Evolutionary conservation across 1,140 invertebrate species (phyloP).

Genomic region (Subanguina moxae): DNA sequence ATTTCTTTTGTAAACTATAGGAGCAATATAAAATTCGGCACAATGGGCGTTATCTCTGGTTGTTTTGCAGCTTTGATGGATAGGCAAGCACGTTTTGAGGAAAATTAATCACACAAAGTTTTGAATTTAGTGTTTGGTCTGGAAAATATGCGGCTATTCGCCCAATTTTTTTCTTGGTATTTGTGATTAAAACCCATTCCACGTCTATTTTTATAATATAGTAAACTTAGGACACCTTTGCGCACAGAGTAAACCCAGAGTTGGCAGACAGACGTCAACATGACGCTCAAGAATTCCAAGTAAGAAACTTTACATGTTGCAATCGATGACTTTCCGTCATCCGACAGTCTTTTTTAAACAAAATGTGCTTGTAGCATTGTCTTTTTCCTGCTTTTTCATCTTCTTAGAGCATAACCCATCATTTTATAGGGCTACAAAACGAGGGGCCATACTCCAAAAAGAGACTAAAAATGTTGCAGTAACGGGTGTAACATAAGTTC

Average conservation of each 20-base stretch:
- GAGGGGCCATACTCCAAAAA: no score
- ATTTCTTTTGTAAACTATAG: neutral
- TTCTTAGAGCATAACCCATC: no score
- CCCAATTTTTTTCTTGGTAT: slow-evolving; percentile 25
- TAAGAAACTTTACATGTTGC: slow-evolving; percentile 2
- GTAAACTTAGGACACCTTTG: slow-evolving; percentile 33
- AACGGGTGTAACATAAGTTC: no score
- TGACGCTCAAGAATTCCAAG: slow-evolving; percentile 46
- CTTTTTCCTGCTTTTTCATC: no score
- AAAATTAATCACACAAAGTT: no score
- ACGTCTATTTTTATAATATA: neutral
- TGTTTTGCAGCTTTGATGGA: slow-evolving; percentile 32
- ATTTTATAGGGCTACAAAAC: no score
- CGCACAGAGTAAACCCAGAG: slow-evolving; percentile 20
- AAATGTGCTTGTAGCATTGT: no score
- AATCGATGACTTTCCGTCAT: no score
- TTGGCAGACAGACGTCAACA: slow-evolving; percentile 41
- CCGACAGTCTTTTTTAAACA: no score
- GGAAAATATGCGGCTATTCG: slow-evolving; percentile 26
- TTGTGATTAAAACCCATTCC: neutral
- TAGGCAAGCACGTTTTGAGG: no score
- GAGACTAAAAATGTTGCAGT: no score
- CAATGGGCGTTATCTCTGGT: slow-evolving; percentile 27
- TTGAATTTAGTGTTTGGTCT: slow-evolving; percentile 9
- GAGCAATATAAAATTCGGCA: slow-evolving; percentile 17